Base-by-base conservation (phyloP, 2,888 invertebrate genomes). In the Phengaris alcon region DNA sequence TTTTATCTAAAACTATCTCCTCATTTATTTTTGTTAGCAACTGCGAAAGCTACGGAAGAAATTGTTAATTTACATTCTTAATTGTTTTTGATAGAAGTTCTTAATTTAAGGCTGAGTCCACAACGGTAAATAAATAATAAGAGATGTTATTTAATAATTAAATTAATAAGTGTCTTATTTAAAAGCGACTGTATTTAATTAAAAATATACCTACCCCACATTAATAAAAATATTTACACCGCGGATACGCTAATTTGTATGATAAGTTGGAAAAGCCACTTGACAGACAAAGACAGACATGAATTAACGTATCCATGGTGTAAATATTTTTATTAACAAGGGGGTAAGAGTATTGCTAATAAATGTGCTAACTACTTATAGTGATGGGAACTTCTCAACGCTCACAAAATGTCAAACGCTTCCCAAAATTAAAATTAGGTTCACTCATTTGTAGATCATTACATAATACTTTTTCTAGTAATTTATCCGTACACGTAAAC, bases 401-500 rank as follows among this genome's bases (percentile, higher is more conserved):
- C 22, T 22, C 5, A 3, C 22, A 22, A 59, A 57, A 57, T 57
- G 8, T 57, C 8, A 57, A 57, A 8, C 57, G 15, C 15, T 15
- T 9, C 9, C 57, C 3, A 57, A 57, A 64, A 64, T 35, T 35
- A 4, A 3, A 35, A 35, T 22, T 10, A 59, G 8, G 52, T 64
- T 69, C 7, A 6, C 15, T 22, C 5, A 10, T 22, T 35, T 13
- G 35, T 72, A 51, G 72, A 72, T 72, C 72, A 72, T 8, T 13
- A 35, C 72, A 22, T 22, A 15, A 3, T 35, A 13, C 35, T 22
- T 13, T 54, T 72, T 35, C 12, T 52, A 35, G 69, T 54, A 52
- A 52, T 72, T 52, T 72, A 22, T 68, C 9, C 68, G 35, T 54
- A 70, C n/a, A 72, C 35, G 54, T 72, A 70, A 70, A 72, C 72